These are phyloP conservation scores for Apodemus sylvaticus DNA, from an alignment of 2,113 vertebrate genomes.

Conservation along the genomic window DNA sequence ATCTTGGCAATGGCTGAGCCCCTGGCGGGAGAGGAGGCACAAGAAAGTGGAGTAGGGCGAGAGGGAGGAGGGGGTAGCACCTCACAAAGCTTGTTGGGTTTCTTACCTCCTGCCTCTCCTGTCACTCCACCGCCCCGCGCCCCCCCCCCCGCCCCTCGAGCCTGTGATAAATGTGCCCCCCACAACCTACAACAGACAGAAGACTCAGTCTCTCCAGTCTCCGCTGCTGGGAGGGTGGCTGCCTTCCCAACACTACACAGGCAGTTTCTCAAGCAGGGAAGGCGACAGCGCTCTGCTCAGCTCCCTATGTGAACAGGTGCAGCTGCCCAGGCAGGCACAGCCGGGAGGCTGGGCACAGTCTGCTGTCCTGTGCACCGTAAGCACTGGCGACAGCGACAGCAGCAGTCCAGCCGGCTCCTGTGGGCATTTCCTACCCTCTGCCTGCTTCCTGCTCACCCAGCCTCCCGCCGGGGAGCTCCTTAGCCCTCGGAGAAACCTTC, in stretches of 20 bases:
- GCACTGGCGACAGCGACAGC: background rate
- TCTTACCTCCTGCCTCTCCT: background rate
- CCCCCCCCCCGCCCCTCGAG: background rate
- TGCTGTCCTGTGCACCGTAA: background rate
- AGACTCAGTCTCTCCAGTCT: background rate
- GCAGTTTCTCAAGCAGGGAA: background rate
- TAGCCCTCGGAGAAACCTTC: background rate
- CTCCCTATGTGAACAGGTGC: conserved; percentile 7
- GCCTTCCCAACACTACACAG: background rate
- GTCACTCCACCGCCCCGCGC: background rate
- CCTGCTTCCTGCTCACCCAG: background rate
- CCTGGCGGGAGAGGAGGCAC: conserved; percentile 83
- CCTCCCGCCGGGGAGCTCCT: background rate
- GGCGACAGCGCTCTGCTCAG: background rate
- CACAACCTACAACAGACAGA: background rate
- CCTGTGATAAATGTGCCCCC: background rate
- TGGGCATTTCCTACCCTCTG: background rate
- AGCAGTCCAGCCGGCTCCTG: background rate
- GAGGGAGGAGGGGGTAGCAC: background rate
- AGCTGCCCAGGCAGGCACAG: background rate
- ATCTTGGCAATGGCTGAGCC: conserved; percentile 98
- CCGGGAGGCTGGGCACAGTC: background rate
- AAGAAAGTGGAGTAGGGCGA: background rate
- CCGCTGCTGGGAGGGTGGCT: background rate
- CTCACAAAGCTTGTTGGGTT: background rate